A percentile compares a stretch with the other conserved stretches of the same genome.
phyloP scores from a whole-genome alignment of 2,888 invertebrate genomes.

The Folsomia manolachei region DNA sequence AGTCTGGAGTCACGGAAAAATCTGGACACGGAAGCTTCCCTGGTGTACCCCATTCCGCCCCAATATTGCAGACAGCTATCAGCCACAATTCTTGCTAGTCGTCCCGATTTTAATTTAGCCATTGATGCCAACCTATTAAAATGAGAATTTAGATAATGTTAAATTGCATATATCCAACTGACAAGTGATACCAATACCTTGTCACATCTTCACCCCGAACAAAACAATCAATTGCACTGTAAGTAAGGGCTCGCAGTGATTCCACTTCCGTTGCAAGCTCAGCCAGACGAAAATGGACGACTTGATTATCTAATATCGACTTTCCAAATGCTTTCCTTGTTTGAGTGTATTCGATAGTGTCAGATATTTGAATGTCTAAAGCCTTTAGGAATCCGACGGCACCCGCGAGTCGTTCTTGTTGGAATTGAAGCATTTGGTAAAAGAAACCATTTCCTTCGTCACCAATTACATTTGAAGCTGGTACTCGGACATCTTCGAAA shows the following conservation, averaged over 20 bases:
- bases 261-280: conserved; percentile 60
- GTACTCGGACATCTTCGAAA: conserved; percentile 59
- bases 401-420: conserved; percentile 58
- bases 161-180: too few relatives aligned
- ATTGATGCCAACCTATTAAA: conserved; percentile 61
- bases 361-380: conserved; percentile 37
- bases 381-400: conserved; percentile 49
- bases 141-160: too few relatives aligned
- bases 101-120: conserved; percentile 58
- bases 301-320: conserved; percentile 55
- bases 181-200: too few relatives aligned
- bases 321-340: conserved; percentile 57
- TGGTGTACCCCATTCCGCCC: conserved; percentile 61
- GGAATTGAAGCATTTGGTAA: conserved; percentile 61
- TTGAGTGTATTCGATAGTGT: conserved; percentile 58
- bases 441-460: conserved; percentile 58
- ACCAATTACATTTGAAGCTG: conserved; percentile 58
- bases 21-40: conserved; percentile 55
- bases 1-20: conserved; percentile 57
- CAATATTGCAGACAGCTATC: conserved; percentile 61
- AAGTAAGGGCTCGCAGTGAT: conserved; percentile 56
- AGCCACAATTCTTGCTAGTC: conserved; percentile 56
- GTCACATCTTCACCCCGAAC: conserved; percentile 55
- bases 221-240: conserved; percentile 55
- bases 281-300: conserved; percentile 59